A percentile compares a stretch with the other conserved stretches of the same genome.
phyloP scores from a whole-genome alignment of 2,113 vertebrate species.

The Orientallactaga bullata region DNA sequence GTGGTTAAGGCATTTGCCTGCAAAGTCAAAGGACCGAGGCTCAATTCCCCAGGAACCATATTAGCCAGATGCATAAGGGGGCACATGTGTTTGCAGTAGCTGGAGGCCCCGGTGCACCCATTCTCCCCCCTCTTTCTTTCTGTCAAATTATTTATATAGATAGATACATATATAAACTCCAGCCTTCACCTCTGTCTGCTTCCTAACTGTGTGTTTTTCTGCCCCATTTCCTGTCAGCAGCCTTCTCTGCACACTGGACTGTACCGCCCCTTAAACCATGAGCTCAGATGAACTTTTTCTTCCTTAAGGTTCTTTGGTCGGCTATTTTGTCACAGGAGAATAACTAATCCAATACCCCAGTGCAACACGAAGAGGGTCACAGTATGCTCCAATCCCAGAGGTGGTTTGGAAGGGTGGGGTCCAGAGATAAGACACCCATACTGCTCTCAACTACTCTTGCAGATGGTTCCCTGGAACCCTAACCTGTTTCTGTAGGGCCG shows the following conservation, averaged over 20 bases:
- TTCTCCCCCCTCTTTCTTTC: too few relatives aligned
- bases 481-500: not conserved
- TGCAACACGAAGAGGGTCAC: not conserved
- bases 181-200: not conserved
- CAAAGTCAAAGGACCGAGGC: too few relatives aligned
- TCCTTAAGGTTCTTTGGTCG: not conserved
- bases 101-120: too few relatives aligned
- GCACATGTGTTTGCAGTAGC: too few relatives aligned
- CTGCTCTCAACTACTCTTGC: not conserved
- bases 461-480: not conserved
- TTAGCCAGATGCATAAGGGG: too few relatives aligned
- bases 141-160: too few relatives aligned
- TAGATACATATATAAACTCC: too few relatives aligned
- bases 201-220: not conserved
- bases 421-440: not conserved
- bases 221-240: too few relatives aligned
- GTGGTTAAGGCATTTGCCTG: too few relatives aligned
- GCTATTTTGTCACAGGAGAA: not conserved
- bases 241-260: not conserved
- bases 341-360: not conserved
- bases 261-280: not conserved
- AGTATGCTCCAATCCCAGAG: not conserved
- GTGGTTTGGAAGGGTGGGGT: not conserved
- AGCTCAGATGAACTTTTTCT: not conserved
- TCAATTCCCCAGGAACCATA: too few relatives aligned